phyloP scores from a whole-genome alignment of 2,888 invertebrate genomes.

The Dioctria rufipes region DNA sequence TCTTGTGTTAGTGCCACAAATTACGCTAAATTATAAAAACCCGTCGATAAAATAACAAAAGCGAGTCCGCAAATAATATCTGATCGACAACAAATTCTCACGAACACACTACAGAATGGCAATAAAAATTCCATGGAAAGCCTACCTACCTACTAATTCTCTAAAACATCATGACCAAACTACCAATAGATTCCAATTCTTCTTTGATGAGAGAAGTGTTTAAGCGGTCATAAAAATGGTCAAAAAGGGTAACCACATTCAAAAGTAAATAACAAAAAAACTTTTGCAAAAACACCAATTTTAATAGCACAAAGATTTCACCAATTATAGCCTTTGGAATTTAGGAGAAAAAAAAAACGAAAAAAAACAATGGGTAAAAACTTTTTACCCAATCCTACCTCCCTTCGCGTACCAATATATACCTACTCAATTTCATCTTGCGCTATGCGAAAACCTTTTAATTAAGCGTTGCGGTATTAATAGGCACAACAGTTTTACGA shows the following conservation, averaged over 20 bases:
- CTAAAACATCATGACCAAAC: conserved; percentile 9
- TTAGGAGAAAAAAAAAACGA: too few species aligned
- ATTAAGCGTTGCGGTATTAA: conserved; percentile 7
- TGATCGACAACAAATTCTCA: too few species aligned
- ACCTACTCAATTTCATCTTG: too few species aligned
- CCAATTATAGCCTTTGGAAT: conserved; percentile 19
- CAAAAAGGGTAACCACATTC: neutral
- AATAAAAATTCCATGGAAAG: conserved; percentile 9
- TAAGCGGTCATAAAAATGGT: conserved; percentile 18
- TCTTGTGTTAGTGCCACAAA: too few species aligned
- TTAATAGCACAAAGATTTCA: conserved; percentile 3
- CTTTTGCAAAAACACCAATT: conserved; percentile 6
- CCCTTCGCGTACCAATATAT: too few species aligned
- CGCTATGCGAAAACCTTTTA: conserved; percentile 12
- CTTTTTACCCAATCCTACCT: too few species aligned
- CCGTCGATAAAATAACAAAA: too few species aligned
- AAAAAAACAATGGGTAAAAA: too few species aligned
- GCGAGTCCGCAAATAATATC: too few species aligned
- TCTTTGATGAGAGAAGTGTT: neutral
- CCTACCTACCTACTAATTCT: neutral
- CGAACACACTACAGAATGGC: too few species aligned
- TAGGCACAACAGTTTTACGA: conserved; percentile 9
- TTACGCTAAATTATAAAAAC: too few species aligned
- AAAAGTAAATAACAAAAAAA: too few species aligned
- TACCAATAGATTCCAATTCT: neutral